phyloP scores from a whole-genome alignment of 2,888 invertebrate genomes.

The Ceramica pisi region DNA sequence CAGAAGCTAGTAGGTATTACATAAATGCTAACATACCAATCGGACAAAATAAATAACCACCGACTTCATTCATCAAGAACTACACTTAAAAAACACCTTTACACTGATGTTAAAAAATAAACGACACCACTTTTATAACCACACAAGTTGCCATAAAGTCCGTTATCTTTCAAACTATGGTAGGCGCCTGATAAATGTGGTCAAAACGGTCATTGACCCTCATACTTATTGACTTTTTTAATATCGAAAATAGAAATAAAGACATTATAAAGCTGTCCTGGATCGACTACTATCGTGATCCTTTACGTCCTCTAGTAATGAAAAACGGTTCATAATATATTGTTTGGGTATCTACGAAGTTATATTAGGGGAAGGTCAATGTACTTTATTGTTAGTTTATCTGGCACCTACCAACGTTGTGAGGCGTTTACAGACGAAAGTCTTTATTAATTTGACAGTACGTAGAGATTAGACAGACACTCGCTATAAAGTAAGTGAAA shows the following conservation, averaged over 20 bases:
- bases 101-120: slow-evolving; percentile 46
- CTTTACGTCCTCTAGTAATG: too few species aligned
- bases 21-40: slow-evolving; percentile 37
- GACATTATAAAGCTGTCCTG: too few species aligned
- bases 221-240: too few species aligned
- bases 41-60: slow-evolving; percentile 11
- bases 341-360: too few species aligned
- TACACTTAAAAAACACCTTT: slow-evolving; percentile 7
- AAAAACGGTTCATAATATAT: too few species aligned
- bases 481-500: slow-evolving; percentile 61
- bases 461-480: slow-evolving; percentile 52
- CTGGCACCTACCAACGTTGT: slow-evolving; percentile 3
- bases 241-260: too few species aligned
- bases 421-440: slow-evolving; percentile 38
- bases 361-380: too few species aligned
- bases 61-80: slow-evolving; percentile 37
- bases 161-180: slow-evolving; percentile 31
- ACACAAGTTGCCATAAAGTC: slow-evolving; percentile 15
- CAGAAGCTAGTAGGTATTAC: too few species aligned
- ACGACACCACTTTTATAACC: slow-evolving; percentile 37
- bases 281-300: too few species aligned
- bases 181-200: too few species aligned
- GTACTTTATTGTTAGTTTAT: too few species aligned
- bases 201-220: too few species aligned
- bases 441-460: slow-evolving; percentile 54